Evolutionary conservation across 2,113 vertebrate species (phyloP).

Genomic region (Istiophorus platypterus): DNA sequence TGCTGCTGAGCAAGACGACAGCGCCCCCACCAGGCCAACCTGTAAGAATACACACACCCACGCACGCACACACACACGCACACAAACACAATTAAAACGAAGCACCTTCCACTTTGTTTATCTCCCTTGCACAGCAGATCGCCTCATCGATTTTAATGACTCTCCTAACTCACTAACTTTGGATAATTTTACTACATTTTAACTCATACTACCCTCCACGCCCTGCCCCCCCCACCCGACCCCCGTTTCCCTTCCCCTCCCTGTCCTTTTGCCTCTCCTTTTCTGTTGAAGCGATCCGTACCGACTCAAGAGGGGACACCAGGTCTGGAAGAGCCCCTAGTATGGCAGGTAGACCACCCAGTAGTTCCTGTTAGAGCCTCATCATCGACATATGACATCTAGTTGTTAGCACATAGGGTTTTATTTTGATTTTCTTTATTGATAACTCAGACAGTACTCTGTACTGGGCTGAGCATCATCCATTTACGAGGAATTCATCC

Average conservation of each 20-base stretch:
- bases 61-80: slow-evolving; percentile 8
- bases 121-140: background rate
- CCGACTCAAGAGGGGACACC: slow-evolving; percentile 75
- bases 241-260: background rate
- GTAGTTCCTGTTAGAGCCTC: slow-evolving; percentile 51
- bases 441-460: no score
- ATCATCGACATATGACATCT: background rate
- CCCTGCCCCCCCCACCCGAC: slow-evolving; percentile 24
- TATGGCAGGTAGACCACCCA: slow-evolving; percentile 77
- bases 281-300: slow-evolving; percentile 77
- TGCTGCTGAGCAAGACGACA: slow-evolving; percentile 90
- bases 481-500: background rate
- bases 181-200: background rate
- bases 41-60: slow-evolving; percentile 84
- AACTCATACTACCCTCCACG: slow-evolving; percentile 4
- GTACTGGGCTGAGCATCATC: background rate
- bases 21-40: slow-evolving; percentile 89
- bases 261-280: slow-evolving; percentile 12
- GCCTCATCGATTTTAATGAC: background rate
- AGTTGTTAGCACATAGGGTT: background rate
- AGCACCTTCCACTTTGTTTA: background rate
- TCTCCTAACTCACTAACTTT: background rate
- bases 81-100: background rate
- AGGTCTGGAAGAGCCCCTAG: slow-evolving; percentile 77
- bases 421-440: background rate